phyloP scores from a whole-genome alignment of 2,888 invertebrate species.

The Lepidochrysops patricia region DNA sequence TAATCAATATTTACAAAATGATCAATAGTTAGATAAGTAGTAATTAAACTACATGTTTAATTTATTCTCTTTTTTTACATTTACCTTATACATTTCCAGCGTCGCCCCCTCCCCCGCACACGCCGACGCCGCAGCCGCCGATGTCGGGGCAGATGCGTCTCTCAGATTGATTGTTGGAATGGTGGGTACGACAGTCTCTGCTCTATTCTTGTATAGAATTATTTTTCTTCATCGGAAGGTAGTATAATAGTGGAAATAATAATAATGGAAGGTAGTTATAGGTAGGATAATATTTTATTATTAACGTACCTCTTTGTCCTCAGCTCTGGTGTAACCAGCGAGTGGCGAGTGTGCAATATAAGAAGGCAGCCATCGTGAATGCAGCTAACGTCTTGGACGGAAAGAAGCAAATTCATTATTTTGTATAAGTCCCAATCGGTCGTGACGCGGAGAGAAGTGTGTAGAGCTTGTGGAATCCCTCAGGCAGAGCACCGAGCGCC shows the following conservation, averaged over 20 bases:
- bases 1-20: too few species aligned
- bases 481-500: conserved; percentile 29
- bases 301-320: conserved; percentile 27
- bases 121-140: conserved; percentile 67
- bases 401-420: conserved; percentile 48
- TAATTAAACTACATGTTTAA: too few species aligned
- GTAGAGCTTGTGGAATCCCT: conserved; percentile 37
- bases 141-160: conserved; percentile 62
- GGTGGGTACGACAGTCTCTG: conserved; percentile 12
- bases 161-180: conserved; percentile 50
- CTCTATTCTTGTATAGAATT: too few species aligned
- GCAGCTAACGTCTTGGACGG: conserved; percentile 58
- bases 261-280: too few species aligned
- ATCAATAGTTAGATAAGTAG: too few species aligned
- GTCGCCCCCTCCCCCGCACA: conserved; percentile 68
- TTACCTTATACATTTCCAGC: conserved; percentile 34
- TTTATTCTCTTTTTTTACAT: too few species aligned
- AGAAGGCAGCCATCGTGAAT: conserved; percentile 50
- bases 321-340: conserved; percentile 52
- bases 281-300: too few species aligned
- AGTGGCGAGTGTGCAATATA: conserved; percentile 57
- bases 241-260: too few species aligned
- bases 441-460: conserved; percentile 26
- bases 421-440: conserved; percentile 51
- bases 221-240: too few species aligned